Evolutionary conservation across 2,113 vertebrate species (phyloP).

Genomic region (Amphilophus citrinellus): DNA sequence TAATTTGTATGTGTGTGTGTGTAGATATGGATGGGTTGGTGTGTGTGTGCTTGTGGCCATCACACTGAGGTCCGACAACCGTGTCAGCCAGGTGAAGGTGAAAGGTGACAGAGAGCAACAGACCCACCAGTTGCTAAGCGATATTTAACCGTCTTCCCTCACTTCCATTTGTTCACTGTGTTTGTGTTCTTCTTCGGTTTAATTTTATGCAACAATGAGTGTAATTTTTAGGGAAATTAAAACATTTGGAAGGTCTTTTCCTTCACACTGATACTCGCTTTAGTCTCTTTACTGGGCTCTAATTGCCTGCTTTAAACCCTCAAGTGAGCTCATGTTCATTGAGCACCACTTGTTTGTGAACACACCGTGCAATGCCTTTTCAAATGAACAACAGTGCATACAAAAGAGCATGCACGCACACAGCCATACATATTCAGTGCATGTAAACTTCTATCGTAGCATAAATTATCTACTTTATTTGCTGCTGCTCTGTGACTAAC

Average conservation of each 20-base stretch:
- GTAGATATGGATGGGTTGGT: background rate
- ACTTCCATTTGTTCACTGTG: background rate
- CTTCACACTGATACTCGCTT: slow-evolving; percentile 14
- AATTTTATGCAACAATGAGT: slow-evolving; percentile 25
- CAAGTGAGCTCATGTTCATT: slow-evolving; percentile 35
- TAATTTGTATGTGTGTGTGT: background rate
- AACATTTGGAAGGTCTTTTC: slow-evolving; percentile 2
- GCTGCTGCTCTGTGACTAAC: slow-evolving; percentile 12
- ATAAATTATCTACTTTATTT: slow-evolving; percentile 11
- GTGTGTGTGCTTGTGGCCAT: background rate
- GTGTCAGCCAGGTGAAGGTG: slow-evolving; percentile 41
- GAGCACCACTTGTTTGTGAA: slow-evolving; percentile 32
- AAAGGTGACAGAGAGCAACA: slow-evolving; percentile 52
- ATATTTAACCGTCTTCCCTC: slow-evolving; percentile 39
- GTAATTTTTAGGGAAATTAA: slow-evolving; percentile 26
- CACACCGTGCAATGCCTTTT: slow-evolving; percentile 12
- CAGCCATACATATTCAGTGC: slow-evolving; percentile 25
- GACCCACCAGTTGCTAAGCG: slow-evolving; percentile 70
- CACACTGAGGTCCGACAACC: slow-evolving; percentile 11
- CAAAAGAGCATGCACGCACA: background rate
- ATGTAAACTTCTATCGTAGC: background rate
- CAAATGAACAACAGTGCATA: slow-evolving; percentile 17
- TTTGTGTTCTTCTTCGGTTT: slow-evolving; percentile 4
- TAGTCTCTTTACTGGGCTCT: slow-evolving; percentile 26
- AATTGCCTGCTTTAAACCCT: slow-evolving; percentile 46